Evolutionary conservation across 2,888 invertebrate genomes (phyloP), one percentile per base, ranked within the genome.

Genomic region (Fissipunctia ypsillon): DNA sequence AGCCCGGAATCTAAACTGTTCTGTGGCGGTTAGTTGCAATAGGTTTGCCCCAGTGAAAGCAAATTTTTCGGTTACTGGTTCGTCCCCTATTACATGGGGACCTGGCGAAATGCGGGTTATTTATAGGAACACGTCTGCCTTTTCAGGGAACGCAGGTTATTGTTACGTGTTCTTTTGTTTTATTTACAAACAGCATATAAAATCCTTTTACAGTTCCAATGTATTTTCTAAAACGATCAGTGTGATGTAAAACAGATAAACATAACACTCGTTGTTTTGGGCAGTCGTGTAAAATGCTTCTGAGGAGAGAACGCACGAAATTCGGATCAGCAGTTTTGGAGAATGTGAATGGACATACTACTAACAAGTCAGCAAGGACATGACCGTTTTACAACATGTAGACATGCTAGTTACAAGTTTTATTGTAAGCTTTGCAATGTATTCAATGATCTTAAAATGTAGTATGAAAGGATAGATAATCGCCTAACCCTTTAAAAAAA

Each of bases 321-420:
- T 41, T 52, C 28, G 10, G 43, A 45, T 54, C 22, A 76, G 60
- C 50, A 61, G 14, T 68, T 80, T 71, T 80, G 22, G 31, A 64
- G 69, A 68, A 81, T 71, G 45, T 73, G 43, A 66, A 61, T 45
- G 50, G 38, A 38, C 31, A 65, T 48, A 50, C 25, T 48, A 16
- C 19, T 76, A 35, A 38, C 16, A 52, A 48, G 25, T 35, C 38
- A 41, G 48, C n/a, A 64, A 65, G 45, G 76, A 38, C 56, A 48
- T 19, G n/a, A n/a, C 2, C 22, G 10, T 31, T 73, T 54, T n/a
- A 31, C n/a, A 75, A 45, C 31, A 14, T 31, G 16, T 31, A 41
- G 19, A n/a, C 28, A 14, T 45, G 10, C 3, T 28, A 38, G 12
- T 9, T 22, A 25, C 41, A 31, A 14, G 28, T 52, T 43, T 43